Percentiles rank a stretch among this genome's conserved stretches.
phyloP scores from a whole-genome alignment of 2,797 vertebrate species.

The Pseudochaenichthys georgianus region DNA sequence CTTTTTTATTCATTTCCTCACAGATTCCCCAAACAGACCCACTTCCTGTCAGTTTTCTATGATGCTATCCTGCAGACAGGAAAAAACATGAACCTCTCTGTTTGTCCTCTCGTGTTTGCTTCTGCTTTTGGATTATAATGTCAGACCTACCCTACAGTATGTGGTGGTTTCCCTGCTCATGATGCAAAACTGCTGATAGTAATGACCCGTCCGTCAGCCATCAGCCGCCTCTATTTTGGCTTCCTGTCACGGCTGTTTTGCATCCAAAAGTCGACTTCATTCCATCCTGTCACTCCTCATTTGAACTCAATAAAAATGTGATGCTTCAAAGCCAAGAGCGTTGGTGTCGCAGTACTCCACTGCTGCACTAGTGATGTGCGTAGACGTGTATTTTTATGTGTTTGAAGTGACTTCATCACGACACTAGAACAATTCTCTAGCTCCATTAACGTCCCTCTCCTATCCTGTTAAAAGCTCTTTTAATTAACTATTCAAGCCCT shows the following conservation, averaged over 20 bases:
- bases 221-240: slow-evolving; percentile 22
- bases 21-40: slow-evolving; percentile 37
- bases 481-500: slow-evolving; percentile 39
- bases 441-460: slow-evolving; percentile 2
- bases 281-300: slow-evolving; percentile 33
- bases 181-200: neutral
- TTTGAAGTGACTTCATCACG: slow-evolving; percentile 56
- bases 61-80: slow-evolving; percentile 68
- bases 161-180: slow-evolving; percentile 1
- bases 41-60: slow-evolving; percentile 48
- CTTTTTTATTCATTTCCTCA: slow-evolving; percentile 68
- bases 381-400: neutral
- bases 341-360: slow-evolving; percentile 4
- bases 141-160: neutral
- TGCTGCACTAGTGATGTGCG: slow-evolving; percentile 28
- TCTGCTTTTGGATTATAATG: slow-evolving; percentile 9
- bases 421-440: slow-evolving; percentile 27
- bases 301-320: slow-evolving; percentile 40
- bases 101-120: slow-evolving; percentile 11
- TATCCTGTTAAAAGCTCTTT: slow-evolving; percentile 7
- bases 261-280: slow-evolving; percentile 30
- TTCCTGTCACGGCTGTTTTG: slow-evolving; percentile 15
- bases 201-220: slow-evolving; percentile 12
- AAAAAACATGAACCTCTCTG: slow-evolving; percentile 62
- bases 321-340: slow-evolving; percentile 53